Evolutionary conservation across 2,797 vertebrate species (phyloP).

Genomic region (Silurus aristotelis): DNA sequence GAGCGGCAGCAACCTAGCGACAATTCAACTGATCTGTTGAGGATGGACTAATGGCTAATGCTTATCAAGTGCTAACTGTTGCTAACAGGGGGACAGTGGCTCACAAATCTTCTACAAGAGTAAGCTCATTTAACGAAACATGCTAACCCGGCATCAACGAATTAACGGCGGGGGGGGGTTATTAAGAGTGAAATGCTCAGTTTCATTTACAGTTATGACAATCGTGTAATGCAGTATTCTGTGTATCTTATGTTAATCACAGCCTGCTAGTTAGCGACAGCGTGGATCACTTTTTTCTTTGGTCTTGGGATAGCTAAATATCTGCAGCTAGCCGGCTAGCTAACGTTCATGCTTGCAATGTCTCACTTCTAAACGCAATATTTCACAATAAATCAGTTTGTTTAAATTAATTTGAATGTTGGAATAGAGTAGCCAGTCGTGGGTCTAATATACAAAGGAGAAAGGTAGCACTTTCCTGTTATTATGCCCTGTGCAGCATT

Average conservation of each 20-base stretch:
- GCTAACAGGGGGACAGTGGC: constrained; percentile 12
- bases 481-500: neutral
- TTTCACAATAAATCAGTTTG: neutral
- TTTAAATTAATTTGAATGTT: neutral
- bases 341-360: neutral
- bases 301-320: neutral
- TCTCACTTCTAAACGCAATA: neutral
- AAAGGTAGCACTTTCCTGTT: neutral
- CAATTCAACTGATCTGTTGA: neutral
- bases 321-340: constrained; percentile 25
- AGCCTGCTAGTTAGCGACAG: neutral
- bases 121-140: constrained; percentile 19
- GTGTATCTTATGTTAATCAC: neutral
- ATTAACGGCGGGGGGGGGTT: neutral
- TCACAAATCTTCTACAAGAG: neutral
- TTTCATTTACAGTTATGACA: neutral
- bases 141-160: constrained; percentile 18
- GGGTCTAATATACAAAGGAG: neutral
- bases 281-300: neutral
- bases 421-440: neutral
- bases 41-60: constrained; percentile 32
- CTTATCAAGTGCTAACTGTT: neutral
- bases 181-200: neutral
- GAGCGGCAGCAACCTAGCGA: neutral
- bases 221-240: neutral